Evolutionary conservation across 2,888 invertebrate species (phyloP), one percentile per base, ranked within the genome.

Genomic region (Proisotoma minuta): DNA sequence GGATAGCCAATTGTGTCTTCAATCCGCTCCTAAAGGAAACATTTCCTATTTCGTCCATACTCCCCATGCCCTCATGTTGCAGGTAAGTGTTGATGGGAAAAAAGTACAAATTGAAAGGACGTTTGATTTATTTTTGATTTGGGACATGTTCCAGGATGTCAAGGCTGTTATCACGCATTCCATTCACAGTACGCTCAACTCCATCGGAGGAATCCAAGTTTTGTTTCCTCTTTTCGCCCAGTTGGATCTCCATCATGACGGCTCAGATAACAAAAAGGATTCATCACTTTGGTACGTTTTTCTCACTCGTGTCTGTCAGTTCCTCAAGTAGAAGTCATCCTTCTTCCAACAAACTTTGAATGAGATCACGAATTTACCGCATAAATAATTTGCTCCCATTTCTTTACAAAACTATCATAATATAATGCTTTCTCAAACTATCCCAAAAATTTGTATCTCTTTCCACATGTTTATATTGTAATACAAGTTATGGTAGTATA

Each of bases 121-220:
- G 15, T 10, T 23, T 24, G n/a, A 24, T 8, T 47, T 18, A 48
- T n/a, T 48, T 27, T 10, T 47, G 27, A 48, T 47, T 20, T 18
- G 26, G 18, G n/a, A 57, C 5, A 48, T 47, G 47, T 20, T 82
- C 29, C 82, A 96, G 94, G 97, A 97, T 78, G 98, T 99, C 75
- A 97, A 97, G 83, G 97, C 99, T 75, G 95, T 99, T 76, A 91
- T 97, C 77, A 99, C 99, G 66, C 94, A 97, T 82, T 97, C 97
- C 77, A 97, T 99, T 81, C 96, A 98, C 83, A 94, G 94, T 80
- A 97, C 98, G 34, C 84, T 99, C 75, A 98, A 99, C 81, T 98
- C 98, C 59, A 91, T 99, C 77, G 99, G 99, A 68, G 99, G 99
- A 68, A 95, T 99, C 77, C 95, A 93, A 82, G 95, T 98, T 76